Percentiles rank a stretch among this genome's conserved stretches.
Conservation (phyloP, 2,888 invertebrate species). For the Malthinus seriepunctatus region DNA sequence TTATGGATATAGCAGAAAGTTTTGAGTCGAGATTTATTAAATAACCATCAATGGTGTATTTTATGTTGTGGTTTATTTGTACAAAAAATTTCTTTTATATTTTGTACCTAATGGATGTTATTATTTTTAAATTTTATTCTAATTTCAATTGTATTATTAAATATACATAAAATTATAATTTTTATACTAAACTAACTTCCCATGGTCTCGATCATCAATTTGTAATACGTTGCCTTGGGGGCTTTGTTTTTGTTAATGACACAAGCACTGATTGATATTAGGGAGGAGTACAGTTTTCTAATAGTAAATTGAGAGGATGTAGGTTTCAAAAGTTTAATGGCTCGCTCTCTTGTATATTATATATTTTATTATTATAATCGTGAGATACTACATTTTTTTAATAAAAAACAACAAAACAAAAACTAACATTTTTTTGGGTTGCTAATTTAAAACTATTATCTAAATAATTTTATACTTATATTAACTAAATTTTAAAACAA, state of each 20-base stretch:
- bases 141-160: background rate
- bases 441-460: slow-evolving; percentile 7
- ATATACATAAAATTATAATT: background rate
- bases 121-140: background rate
- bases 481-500: background rate
- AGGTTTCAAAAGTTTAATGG: slow-evolving; percentile 37
- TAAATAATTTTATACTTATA: slow-evolving; percentile 2
- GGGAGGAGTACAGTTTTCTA: slow-evolving; percentile 49
- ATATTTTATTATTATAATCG: background rate
- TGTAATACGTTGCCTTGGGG: slow-evolving; percentile 44
- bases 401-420: background rate
- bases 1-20: slow-evolving; percentile 42
- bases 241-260: slow-evolving; percentile 53
- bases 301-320: slow-evolving; percentile 48
- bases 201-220: slow-evolving; percentile 42
- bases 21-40: slow-evolving; percentile 15
- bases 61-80: too few relatives aligned
- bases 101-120: background rate
- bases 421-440: background rate
- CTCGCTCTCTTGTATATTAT: slow-evolving; percentile 4
- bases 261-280: slow-evolving; percentile 50
- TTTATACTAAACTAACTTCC: slow-evolving; percentile 38
- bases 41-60: background rate
- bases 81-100: too few relatives aligned
- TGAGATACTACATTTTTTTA: slow-evolving; percentile 4